phyloP scores from a whole-genome alignment of 2,888 invertebrate species.

The Ophonus ardosiacus region DNA sequence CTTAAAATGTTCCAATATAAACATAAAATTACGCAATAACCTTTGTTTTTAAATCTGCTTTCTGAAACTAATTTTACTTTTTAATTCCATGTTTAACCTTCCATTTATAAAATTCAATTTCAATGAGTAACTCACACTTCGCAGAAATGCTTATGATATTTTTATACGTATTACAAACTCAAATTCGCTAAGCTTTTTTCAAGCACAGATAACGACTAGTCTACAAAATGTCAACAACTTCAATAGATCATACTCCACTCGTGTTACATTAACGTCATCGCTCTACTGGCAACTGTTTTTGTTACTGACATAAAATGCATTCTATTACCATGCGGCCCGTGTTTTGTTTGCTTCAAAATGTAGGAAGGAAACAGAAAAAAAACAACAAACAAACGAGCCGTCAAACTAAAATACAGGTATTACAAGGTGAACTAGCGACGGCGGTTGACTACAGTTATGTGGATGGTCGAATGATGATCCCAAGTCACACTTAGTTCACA shows the following conservation, averaged over 20 bases:
- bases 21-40: constrained; percentile 34
- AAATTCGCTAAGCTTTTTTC: constrained; percentile 10
- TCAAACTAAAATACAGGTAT: constrained; percentile 61
- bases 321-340: constrained; percentile 30
- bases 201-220: background rate
- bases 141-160: background rate
- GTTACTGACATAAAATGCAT: constrained; percentile 32
- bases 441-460: constrained; percentile 55
- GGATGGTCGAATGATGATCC: constrained; percentile 39
- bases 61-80: constrained; percentile 46
- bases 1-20: constrained; percentile 8
- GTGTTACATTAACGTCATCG: constrained; percentile 24
- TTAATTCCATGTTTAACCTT: constrained; percentile 44
- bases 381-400: constrained; percentile 44
- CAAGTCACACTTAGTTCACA: constrained; percentile 21
- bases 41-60: constrained; percentile 36
- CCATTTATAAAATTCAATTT: constrained; percentile 36
- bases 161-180: constrained; percentile 13
- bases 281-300: constrained; percentile 18
- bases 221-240: constrained; percentile 15
- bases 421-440: constrained; percentile 58
- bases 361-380: constrained; percentile 41
- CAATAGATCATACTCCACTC: constrained; percentile 16
- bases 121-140: constrained; percentile 29
- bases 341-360: constrained; percentile 37